Percentiles rank a stretch among this genome's conserved stretches.
These are phyloP conservation scores for Tenodera sinensis DNA, from an alignment of 2,888 invertebrate species.

Conservation along the genomic window DNA sequence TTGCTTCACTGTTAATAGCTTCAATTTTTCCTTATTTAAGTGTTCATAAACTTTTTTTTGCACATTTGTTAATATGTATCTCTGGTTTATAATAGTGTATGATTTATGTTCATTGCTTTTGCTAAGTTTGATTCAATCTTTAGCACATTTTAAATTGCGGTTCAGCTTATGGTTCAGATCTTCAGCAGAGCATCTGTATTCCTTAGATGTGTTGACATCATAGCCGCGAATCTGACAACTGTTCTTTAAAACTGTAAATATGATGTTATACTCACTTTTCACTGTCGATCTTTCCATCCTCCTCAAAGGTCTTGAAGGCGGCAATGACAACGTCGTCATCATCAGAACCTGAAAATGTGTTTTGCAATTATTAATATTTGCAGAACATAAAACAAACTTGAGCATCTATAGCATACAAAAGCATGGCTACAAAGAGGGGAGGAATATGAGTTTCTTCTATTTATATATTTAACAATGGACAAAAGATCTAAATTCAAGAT, in stretches of 20 bases:
- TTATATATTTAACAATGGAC: no score
- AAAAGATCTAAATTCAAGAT: no score
- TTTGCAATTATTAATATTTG: background rate
- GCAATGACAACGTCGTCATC: conserved; percentile 89
- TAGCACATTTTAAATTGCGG: background rate
- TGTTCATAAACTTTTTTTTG: no score
- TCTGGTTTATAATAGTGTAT: no score
- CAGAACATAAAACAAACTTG: background rate
- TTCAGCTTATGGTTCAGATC: conserved; percentile 13
- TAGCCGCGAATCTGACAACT: background rate
- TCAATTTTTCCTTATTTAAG: no score
- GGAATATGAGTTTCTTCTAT: no score
- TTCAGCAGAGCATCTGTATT: conserved; percentile 1
- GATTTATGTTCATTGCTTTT: background rate
- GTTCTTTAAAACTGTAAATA: background rate
- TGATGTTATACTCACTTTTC: conserved; percentile 59
- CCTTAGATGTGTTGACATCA: conserved; percentile 9
- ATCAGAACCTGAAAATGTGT: conserved; percentile 59
- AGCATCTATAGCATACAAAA: background rate
- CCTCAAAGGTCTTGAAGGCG: conserved; percentile 91
- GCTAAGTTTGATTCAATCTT: background rate
- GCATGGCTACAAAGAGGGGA: no score
- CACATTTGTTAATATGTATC: no score
- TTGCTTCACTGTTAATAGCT: no score
- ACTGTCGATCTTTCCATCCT: conserved; percentile 82